Conservation (phyloP, 1,140 invertebrate genomes). For the Oreohelix idahoensis region DNA sequence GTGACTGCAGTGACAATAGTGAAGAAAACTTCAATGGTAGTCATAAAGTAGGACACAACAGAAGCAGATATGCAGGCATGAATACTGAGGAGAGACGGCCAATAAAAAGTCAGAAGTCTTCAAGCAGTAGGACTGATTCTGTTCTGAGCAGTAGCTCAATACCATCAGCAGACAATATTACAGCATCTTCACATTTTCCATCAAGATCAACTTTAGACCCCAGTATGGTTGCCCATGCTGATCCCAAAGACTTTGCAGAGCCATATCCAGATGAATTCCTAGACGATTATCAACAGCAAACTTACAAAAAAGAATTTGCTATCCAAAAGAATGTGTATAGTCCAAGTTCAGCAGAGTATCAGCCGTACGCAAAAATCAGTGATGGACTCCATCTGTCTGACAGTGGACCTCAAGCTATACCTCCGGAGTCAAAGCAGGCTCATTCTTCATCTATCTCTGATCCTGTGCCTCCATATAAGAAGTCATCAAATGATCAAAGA, state of each 20-base stretch:
- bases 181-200: background rate
- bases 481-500: background rate
- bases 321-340: background rate
- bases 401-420: slow-evolving; percentile 14
- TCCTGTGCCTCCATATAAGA: background rate
- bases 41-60: background rate
- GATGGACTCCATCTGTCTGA: slow-evolving; percentile 5
- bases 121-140: slow-evolving; percentile 8
- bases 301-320: slow-evolving; percentile 21
- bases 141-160: slow-evolving; percentile 13
- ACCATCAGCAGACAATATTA: background rate
- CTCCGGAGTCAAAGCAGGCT: background rate
- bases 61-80: background rate
- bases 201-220: background rate
- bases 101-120: background rate
- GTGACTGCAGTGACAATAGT: background rate
- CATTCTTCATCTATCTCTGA: slow-evolving; percentile 4
- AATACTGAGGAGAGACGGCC: background rate
- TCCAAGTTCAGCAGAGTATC: slow-evolving; percentile 2
- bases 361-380: background rate
- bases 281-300: slow-evolving; percentile 6
- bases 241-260: background rate
- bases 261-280: slow-evolving; percentile 18
- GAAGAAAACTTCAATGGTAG: background rate
- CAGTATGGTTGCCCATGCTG: slow-evolving; percentile 20